A percentile compares a stretch with the other conserved stretches of the same genome.
These are phyloP conservation scores for Nemapogon koenigi DNA, from an alignment of 2,888 invertebrate species.

Conservation along the genomic window DNA sequence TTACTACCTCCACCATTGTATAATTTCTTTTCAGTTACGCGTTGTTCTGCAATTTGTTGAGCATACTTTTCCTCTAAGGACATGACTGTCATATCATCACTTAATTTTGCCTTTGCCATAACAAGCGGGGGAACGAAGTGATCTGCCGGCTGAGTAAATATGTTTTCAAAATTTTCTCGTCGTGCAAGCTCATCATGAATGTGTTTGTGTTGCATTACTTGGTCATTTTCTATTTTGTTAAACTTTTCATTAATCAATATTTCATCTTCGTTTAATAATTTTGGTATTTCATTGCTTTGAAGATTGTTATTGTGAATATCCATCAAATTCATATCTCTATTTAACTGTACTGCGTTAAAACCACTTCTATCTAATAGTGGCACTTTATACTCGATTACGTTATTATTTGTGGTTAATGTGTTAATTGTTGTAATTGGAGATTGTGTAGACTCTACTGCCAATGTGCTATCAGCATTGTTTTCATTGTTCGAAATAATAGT, in stretches of 20 bases:
- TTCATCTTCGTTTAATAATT: slow-evolving; percentile 25
- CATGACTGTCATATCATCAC: slow-evolving; percentile 55
- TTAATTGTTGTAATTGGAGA: slow-evolving; percentile 8
- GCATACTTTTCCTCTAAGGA: slow-evolving; percentile 56
- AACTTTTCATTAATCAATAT: slow-evolving; percentile 31
- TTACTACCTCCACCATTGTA: no score
- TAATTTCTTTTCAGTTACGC: not conserved
- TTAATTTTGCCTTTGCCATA: slow-evolving; percentile 57
- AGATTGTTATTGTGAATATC: slow-evolving; percentile 32
- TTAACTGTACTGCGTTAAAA: slow-evolving; percentile 17
- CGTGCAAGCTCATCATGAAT: slow-evolving; percentile 49
- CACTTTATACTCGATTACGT: slow-evolving; percentile 12
- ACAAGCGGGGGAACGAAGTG: slow-evolving; percentile 58
- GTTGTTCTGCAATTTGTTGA: slow-evolving; percentile 44
- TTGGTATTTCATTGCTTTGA: slow-evolving; percentile 43
- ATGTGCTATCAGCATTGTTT: not conserved
- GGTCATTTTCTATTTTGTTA: slow-evolving; percentile 42
- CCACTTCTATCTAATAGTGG: slow-evolving; percentile 19
- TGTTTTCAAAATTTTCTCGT: slow-evolving; percentile 47
- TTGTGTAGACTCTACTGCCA: not conserved
- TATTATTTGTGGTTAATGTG: slow-evolving; percentile 28
- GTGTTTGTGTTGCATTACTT: slow-evolving; percentile 46
- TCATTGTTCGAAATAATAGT: slow-evolving; percentile 32
- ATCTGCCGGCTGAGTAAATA: slow-evolving; percentile 56
- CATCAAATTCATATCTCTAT: slow-evolving; percentile 30